Evolutionary conservation across 2,888 invertebrate genomes (phyloP).

Genomic region (Apodemia hepburni): DNA sequence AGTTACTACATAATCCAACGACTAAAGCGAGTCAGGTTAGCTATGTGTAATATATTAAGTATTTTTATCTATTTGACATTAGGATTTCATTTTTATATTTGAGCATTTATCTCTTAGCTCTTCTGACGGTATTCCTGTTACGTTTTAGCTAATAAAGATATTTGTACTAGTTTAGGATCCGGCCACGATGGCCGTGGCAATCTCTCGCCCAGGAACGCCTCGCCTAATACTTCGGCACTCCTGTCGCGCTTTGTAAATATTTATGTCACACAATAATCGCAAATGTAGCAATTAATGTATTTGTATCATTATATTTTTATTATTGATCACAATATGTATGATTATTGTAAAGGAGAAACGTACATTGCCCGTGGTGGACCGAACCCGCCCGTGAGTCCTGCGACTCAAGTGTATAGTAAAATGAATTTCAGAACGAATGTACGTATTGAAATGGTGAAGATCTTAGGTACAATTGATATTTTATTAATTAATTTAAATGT

Average conservation of each 20-base stretch:
- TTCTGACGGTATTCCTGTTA: conserved; percentile 59
- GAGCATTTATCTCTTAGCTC: conserved; percentile 68
- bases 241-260: conserved; percentile 77
- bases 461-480: conserved; percentile 80
- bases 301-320: conserved; percentile 80
- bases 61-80: conserved; percentile 69
- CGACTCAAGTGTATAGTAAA: conserved; percentile 57
- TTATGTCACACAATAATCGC: conserved; percentile 79
- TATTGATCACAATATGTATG: conserved; percentile 76
- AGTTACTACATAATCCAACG: conserved; percentile 53
- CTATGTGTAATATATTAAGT: conserved; percentile 52
- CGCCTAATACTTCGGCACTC: conserved; percentile 67
- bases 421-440: conserved; percentile 60
- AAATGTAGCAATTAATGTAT: conserved; percentile 77
- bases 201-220: conserved; percentile 58
- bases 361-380: conserved; percentile 42
- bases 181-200: conserved; percentile 35
- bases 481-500: conserved; percentile 79
- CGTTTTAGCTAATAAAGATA: conserved; percentile 76
- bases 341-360: conserved; percentile 59
- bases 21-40: conserved; percentile 57
- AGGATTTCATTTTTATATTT: conserved; percentile 55
- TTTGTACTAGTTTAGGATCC: conserved; percentile 42
- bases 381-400: conserved; percentile 44
- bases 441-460: conserved; percentile 74